phyloP scores from a whole-genome alignment of 2,113 vertebrate species.

The Pomatorhinus ruficollis region DNA sequence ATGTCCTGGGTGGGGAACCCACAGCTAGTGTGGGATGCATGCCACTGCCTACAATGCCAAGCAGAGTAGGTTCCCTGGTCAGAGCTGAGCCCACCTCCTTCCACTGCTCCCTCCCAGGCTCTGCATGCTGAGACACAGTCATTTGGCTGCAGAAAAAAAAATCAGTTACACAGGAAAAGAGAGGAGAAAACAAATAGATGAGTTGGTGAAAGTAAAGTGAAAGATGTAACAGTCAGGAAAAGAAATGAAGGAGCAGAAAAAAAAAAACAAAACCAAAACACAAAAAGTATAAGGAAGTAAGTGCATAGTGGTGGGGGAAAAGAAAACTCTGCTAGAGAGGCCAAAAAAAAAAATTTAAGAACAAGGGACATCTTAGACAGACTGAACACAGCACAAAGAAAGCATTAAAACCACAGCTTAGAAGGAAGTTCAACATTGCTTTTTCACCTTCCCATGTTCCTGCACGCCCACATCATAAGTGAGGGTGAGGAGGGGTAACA shows the following conservation, averaged over 20 bases:
- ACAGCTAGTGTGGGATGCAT: background rate
- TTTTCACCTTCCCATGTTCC: background rate
- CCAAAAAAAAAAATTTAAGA: background rate
- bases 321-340: background rate
- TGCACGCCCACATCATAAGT: background rate
- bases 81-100: background rate
- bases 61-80: fast-evolving
- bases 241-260: background rate
- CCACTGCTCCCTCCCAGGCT: background rate
- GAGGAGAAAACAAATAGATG: background rate
- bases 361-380: background rate
- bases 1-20: background rate
- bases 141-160: background rate
- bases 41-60: fast-evolving
- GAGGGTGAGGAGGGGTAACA: background rate
- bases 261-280: background rate
- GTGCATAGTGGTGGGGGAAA: background rate
- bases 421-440: background rate
- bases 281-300: background rate
- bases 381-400: background rate
- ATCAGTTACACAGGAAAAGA: background rate
- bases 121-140: background rate
- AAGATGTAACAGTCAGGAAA: background rate
- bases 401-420: background rate
- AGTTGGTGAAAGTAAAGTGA: background rate